phyloP scores from a whole-genome alignment of 2,797 vertebrate genomes.

The Falco concolor region DNA sequence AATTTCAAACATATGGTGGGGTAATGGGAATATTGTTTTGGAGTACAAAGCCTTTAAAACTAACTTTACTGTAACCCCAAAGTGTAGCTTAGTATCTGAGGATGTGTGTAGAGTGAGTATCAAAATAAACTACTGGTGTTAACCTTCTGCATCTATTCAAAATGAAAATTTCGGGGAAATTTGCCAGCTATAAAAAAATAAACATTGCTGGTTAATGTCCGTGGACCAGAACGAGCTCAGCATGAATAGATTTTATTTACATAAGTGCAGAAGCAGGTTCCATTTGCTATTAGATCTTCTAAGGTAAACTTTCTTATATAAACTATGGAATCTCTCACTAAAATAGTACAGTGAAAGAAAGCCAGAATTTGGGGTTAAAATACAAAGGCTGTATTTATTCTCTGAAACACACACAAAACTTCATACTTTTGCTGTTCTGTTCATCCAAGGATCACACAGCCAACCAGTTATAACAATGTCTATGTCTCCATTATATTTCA shows the following conservation, averaged over 20 bases:
- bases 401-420: neutral
- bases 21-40: neutral
- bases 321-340: constrained; percentile 56
- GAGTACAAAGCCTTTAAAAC: neutral
- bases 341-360: constrained; percentile 31
- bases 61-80: neutral
- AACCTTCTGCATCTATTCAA: constrained; percentile 70
- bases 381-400: constrained; percentile 35
- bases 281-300: constrained; percentile 62
- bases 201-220: constrained; percentile 71
- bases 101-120: constrained; percentile 28
- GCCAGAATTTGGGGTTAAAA: constrained; percentile 29
- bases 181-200: constrained; percentile 73
- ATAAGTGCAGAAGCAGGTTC: constrained; percentile 60
- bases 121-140: constrained; percentile 69
- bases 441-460: constrained; percentile 28
- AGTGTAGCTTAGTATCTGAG: constrained; percentile 20
- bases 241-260: constrained; percentile 59
- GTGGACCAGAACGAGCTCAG: constrained; percentile 42
- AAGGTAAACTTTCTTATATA: constrained; percentile 64
- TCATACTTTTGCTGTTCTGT: neutral
- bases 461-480: neutral
- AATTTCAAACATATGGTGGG: neutral
- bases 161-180: constrained; percentile 70
- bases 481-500: neutral